Base-by-base conservation (phyloP, 2,797 vertebrate genomes). In the Xenentodon cancila region DNA sequence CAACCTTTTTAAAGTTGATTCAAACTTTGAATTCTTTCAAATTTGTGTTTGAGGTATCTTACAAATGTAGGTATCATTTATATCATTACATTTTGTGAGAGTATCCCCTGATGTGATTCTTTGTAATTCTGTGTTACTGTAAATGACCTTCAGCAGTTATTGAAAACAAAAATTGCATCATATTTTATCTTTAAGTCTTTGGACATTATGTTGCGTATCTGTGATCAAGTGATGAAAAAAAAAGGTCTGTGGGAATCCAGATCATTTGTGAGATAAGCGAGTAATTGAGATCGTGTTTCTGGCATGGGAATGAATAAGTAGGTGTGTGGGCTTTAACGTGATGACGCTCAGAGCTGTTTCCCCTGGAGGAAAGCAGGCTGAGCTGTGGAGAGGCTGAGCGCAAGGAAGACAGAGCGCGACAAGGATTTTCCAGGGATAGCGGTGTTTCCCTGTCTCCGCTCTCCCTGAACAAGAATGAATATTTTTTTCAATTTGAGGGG, bases 401-500 rank as follows among this genome's bases (percentile, higher is more conserved):
- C 71, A 60, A 64, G 75, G 68, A 86, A 64, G n/a, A 79, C 43
- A 58, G 43, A 47, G 68, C 72, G 30, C 72, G 30, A 53, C 73
- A 43, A 76, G 49, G 71, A 70, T 79, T 77, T 79, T 68, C 81
- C 45, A 34, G 3, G 77, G 64, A 60, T 75, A 34, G 68, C 66
- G 9, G 80, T 59, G 55, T 84, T 61, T 77, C 63, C 73, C 43
- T 59, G 55, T 84, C 59, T 77, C 63, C 73, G 40, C 50, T 42
- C n/a, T 40, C 46, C 45, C 59, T 13, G 50, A 68, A 54, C 78
- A 25, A 87, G 72, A 75, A 92, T 92, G 90, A 91, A 92, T 72
- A 75, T 90, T 17, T 90, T 85, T 63, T 90, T 91, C 73, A 90
- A 79, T 68, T 48, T 77, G 68, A 90, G 88, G 71, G 83, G 88